These are phyloP conservation scores for Dendrolimus pini DNA, from an alignment of 2,888 invertebrate genomes.

Conservation along the genomic window DNA sequence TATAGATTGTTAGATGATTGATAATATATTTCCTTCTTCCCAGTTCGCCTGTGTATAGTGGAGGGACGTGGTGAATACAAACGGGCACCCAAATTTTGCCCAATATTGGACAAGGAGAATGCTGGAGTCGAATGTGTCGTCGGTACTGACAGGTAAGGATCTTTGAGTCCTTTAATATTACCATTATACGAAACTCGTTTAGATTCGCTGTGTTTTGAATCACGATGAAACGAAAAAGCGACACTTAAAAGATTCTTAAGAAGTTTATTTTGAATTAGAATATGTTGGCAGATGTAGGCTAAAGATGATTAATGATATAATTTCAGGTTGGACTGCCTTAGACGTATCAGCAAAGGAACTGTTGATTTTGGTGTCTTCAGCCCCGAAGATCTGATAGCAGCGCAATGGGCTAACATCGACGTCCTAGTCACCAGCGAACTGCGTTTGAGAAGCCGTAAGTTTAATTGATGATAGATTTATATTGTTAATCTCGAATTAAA, in stretches of 20 bases:
- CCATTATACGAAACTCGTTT: too few relatives aligned
- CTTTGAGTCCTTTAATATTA: too few relatives aligned
- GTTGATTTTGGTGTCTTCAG: slow-evolving; percentile 91
- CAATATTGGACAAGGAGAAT: slow-evolving; percentile 74
- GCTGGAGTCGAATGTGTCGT: slow-evolving; percentile 83
- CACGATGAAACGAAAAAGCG: too few relatives aligned
- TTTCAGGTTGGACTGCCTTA: slow-evolving; percentile 86
- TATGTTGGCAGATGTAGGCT: too few relatives aligned
- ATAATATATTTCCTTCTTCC: slow-evolving; percentile 20
- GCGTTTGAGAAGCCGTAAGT: slow-evolving; percentile 72
- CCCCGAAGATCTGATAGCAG: slow-evolving; percentile 89
- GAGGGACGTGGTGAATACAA: slow-evolving; percentile 79
- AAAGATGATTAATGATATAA: not conserved
- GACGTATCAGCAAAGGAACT: slow-evolving; percentile 83
- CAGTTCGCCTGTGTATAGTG: slow-evolving; percentile 84
- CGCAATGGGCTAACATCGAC: slow-evolving; percentile 80
- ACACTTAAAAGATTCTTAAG: too few relatives aligned
- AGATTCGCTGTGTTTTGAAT: too few relatives aligned
- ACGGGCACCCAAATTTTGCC: slow-evolving; percentile 79
- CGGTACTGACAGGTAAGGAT: slow-evolving; percentile 80
- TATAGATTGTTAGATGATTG: too few relatives aligned
- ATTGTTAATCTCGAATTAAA: too few relatives aligned
- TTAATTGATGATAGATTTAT: not conserved
- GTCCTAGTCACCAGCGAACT: slow-evolving; percentile 84
- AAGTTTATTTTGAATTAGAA: too few relatives aligned